Base-by-base conservation (phyloP, 2,888 invertebrate species). In the Scaptomyza tumidula region DNA sequence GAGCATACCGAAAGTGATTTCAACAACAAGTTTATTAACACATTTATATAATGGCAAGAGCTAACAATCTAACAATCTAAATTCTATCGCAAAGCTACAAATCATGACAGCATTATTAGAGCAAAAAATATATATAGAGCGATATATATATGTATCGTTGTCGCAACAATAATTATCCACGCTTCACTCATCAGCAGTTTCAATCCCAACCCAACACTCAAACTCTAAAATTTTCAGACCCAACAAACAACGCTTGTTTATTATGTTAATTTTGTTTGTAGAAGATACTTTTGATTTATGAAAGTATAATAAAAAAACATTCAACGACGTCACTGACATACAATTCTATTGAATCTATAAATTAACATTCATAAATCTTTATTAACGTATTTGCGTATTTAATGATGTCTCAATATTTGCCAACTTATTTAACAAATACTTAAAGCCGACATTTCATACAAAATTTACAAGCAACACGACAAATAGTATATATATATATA, bases 341-440 rank as follows among this genome's bases (percentile, higher is more conserved):
- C 56, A 74, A 57, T 57, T 57, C 45, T 68, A 67, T 80, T 75
- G 64, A 48, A 6, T 27, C 57, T 24, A 67, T 52, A 74, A 75
- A 82, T 87, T 87, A 85, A 57, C 79, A 63, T 54, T 62, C 50
- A 78, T 75, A 78, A 60, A 76, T 58, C 55, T 75, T 52, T 39
- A 14, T 68, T 56, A 63, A 67, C 61, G 54, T 77, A 67, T 61
- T 53, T 68, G 55, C 50, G 35, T 54, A 75, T 82, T 83, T 78
- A 87, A 71, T 69, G 70, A 75, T 85, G 60, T 79, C 86, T 54
- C 86, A 78, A 79, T 86, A 88, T 83, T 88, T 76, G 65, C 69
- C 45, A 67, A 45, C 59, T 63, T 70, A 56, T 59, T 83, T 81
- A 87, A 66, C 85, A 52, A 61, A 57, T 57, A 53, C 50, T 61